Conservation (phyloP, 2,888 invertebrate genomes). For the Itoplectis maculator region DNA sequence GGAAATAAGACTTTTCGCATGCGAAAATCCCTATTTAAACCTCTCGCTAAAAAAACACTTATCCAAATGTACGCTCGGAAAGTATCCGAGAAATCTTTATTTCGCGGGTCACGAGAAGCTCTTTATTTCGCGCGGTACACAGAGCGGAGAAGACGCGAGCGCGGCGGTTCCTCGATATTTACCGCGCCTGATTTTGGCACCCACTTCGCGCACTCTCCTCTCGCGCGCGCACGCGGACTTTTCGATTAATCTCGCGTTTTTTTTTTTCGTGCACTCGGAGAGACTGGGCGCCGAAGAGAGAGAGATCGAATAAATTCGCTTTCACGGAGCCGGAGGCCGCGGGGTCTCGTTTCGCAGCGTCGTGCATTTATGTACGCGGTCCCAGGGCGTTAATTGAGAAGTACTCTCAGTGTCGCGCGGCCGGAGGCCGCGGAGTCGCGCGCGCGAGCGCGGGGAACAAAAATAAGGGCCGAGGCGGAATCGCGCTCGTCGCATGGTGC, state of each 20-base stretch:
- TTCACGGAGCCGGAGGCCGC: conserved; percentile 1
- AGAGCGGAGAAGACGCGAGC: too few relatives aligned
- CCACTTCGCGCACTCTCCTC: conserved; percentile 10
- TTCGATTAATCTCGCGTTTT: conserved; percentile 28
- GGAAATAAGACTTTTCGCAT: too few relatives aligned
- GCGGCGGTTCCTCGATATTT: background rate
- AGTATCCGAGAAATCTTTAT: background rate
- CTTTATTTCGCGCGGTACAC: too few relatives aligned
- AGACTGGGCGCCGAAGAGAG: background rate
- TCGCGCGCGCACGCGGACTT: too few relatives aligned
- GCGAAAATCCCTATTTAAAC: background rate
- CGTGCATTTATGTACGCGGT: background rate
- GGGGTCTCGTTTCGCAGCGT: background rate
- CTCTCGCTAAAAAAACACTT: background rate
- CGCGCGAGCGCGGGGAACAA: conserved; percentile 17
- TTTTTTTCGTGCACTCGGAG: background rate
- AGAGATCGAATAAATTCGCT: conserved; percentile 40
- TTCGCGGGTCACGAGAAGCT: conserved; percentile 20
- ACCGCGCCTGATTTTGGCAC: conserved; percentile 16
- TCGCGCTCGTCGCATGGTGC: conserved; percentile 9
- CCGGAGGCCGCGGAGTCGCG: too few relatives aligned
- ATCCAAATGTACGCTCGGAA: background rate
- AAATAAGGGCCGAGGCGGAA: conserved; percentile 37
- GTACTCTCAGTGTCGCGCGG: conserved; percentile 39
- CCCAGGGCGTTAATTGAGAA: conserved; percentile 61